Evolutionary conservation across 2,888 invertebrate species (phyloP).

Genomic region (Trilocha varians): DNA sequence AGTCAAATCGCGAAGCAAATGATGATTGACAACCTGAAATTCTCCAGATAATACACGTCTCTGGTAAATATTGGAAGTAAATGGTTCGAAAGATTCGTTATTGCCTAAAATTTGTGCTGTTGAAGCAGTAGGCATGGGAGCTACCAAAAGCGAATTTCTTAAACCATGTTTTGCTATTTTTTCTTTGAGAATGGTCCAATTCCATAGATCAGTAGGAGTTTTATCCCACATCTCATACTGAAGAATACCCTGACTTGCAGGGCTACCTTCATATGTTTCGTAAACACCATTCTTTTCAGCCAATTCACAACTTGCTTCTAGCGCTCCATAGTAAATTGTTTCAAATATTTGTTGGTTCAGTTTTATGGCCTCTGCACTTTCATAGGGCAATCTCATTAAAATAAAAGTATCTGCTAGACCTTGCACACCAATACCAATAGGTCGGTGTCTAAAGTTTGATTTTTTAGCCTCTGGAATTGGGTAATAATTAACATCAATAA

Average conservation of each 20-base stretch:
- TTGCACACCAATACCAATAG: conserved; percentile 95
- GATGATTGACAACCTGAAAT: conserved; percentile 97
- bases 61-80: conserved; percentile 97
- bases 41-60: conserved; percentile 96
- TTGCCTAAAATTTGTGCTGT: conserved; percentile 99
- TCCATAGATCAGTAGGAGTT: conserved; percentile 87
- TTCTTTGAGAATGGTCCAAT: conserved; percentile 88
- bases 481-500: conserved; percentile 97
- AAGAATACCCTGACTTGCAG: conserved; percentile 94
- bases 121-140: conserved; percentile 99
- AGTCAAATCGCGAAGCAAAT: conserved; percentile 93
- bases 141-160: conserved; percentile 92
- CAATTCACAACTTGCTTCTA: conserved; percentile 96
- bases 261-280: conserved; percentile 92
- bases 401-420: conserved; percentile 98
- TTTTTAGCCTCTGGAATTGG: conserved; percentile 90
- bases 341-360: conserved; percentile 98
- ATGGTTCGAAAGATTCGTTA: conserved; percentile 98
- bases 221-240: conserved; percentile 99
- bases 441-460: conserved; percentile 91
- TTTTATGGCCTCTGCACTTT: conserved; percentile 86
- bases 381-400: conserved; percentile 93
- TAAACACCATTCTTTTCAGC: conserved; percentile 90
- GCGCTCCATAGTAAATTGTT: conserved; percentile 96
- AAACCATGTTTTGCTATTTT: conserved; percentile 92